These are phyloP conservation scores for Zaprionus africanus DNA, from an alignment of 1,140 invertebrate genomes.

Conservation along the genomic window DNA sequence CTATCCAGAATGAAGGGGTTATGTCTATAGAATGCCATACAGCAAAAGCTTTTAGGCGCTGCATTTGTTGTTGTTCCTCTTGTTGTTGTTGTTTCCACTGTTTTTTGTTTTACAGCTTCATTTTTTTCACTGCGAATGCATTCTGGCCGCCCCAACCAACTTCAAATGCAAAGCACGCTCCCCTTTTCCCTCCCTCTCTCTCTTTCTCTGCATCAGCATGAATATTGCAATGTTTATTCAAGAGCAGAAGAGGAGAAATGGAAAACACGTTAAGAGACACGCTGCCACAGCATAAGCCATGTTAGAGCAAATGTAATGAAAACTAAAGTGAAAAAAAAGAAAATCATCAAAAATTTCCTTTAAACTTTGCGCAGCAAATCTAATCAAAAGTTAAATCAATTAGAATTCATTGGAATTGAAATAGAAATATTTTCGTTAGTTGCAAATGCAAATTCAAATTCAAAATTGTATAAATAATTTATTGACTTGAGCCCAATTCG, in stretches of 20 bases:
- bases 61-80: slow-evolving; percentile 7
- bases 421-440: not conserved
- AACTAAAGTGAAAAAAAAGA: not conserved
- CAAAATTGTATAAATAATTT: not conserved
- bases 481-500: not conserved
- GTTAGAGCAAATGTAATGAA: not conserved
- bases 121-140: slow-evolving; percentile 50
- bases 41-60: slow-evolving; percentile 73
- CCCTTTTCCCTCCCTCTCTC: not conserved
- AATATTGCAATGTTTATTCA: slow-evolving; percentile 26
- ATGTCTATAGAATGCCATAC: slow-evolving; percentile 51
- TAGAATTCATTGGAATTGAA: not conserved
- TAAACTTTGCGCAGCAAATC: not conserved
- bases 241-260: slow-evolving; percentile 1
- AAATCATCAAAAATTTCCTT: not conserved
- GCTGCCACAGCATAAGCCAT: not conserved
- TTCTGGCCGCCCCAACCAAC: slow-evolving; percentile 36
- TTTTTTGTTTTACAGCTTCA: slow-evolving; percentile 6
- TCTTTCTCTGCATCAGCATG: not conserved
- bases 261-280: slow-evolving; percentile 1
- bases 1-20: slow-evolving; percentile 65
- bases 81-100: not conserved
- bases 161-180: slow-evolving; percentile 18
- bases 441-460: not conserved
- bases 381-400: slow-evolving; percentile 6